phyloP scores from a whole-genome alignment of 2,797 vertebrate genomes.

The Gymnocypris eckloni region DNA sequence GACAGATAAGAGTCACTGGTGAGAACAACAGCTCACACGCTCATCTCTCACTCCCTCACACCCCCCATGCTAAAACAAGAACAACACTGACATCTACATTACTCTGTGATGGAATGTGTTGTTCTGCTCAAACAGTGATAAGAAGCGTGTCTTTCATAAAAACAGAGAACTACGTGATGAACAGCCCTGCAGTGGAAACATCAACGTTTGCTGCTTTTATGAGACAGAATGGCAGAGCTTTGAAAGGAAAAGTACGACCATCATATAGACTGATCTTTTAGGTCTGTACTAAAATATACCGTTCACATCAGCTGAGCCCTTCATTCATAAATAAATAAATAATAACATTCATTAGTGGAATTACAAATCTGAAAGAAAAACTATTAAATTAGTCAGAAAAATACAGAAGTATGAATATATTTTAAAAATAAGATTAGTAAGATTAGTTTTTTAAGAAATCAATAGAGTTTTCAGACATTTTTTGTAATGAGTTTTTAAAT shows the following conservation, averaged over 20 bases:
- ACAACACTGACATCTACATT: conserved; percentile 5
- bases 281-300: background rate
- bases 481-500: too few relatives aligned
- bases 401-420: too few relatives aligned
- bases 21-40: conserved; percentile 23
- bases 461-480: too few relatives aligned
- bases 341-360: too few relatives aligned
- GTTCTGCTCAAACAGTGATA: conserved; percentile 25
- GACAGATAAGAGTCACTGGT: conserved; percentile 7
- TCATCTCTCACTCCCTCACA: background rate
- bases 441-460: too few relatives aligned
- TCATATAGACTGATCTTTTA: background rate
- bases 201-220: background rate
- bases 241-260: background rate
- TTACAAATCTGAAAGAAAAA: too few relatives aligned
- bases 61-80: background rate
- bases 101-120: background rate
- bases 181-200: conserved; percentile 9
- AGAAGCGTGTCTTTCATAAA: background rate
- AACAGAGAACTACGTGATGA: background rate
- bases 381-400: too few relatives aligned
- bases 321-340: too few relatives aligned
- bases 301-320: background rate
- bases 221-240: background rate
- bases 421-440: too few relatives aligned